Conservation (phyloP, 2,113 vertebrate genomes). For the Larimichthys polyactis region DNA sequence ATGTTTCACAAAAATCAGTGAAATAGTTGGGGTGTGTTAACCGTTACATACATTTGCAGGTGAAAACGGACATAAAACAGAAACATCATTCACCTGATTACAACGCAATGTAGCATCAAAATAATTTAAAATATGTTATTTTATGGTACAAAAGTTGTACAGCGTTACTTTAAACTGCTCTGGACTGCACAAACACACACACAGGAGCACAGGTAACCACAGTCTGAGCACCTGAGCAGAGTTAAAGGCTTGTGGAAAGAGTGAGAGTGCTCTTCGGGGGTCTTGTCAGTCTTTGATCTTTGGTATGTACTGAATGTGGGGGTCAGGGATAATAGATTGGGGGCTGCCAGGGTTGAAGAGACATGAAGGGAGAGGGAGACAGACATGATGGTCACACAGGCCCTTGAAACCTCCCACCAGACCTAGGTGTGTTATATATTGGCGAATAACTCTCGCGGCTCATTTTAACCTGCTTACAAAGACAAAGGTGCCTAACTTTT, state of each 20-base stretch:
- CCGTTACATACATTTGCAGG: too few relatives aligned
- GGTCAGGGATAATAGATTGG: conserved; percentile 75
- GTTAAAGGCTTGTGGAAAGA: conserved; percentile 61
- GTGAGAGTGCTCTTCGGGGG: conserved; percentile 68
- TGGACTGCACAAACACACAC: background rate
- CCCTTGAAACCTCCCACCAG: conserved; percentile 26
- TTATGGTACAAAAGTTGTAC: too few relatives aligned
- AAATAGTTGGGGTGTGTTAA: too few relatives aligned
- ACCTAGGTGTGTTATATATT: conserved; percentile 5
- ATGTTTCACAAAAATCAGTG: too few relatives aligned
- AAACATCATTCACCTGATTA: too few relatives aligned
- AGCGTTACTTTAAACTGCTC: background rate
- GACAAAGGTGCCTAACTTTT: too few relatives aligned
- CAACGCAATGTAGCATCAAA: too few relatives aligned
- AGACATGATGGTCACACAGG: conserved; percentile 29
- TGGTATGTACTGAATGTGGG: conserved; percentile 76
- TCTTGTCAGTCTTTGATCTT: conserved; percentile 77
- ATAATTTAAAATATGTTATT: too few relatives aligned
- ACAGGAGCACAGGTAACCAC: conserved; percentile 39
- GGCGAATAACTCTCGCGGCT: background rate
- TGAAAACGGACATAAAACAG: too few relatives aligned
- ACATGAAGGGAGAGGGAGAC: conserved; percentile 48
- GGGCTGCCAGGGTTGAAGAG: conserved; percentile 61
- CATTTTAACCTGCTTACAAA: background rate
- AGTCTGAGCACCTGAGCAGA: conserved; percentile 61